A percentile compares a stretch with the other conserved stretches of the same genome.
Conservation (phyloP, 2,888 invertebrate genomes). For the Abrostola tripartita region DNA sequence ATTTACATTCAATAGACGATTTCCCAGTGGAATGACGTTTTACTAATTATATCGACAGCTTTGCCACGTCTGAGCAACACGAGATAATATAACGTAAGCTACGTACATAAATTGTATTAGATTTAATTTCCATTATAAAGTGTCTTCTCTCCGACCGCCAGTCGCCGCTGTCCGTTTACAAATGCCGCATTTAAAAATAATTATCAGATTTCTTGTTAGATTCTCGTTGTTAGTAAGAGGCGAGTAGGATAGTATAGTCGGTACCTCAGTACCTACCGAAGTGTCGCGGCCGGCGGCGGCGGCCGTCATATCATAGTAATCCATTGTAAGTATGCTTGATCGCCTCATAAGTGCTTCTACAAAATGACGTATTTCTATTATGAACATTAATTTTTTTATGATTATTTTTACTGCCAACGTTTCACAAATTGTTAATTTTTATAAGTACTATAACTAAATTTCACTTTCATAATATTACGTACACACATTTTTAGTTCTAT, state of each 20-base stretch:
- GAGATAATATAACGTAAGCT: constrained; percentile 71
- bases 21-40: constrained; percentile 71
- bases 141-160: constrained; percentile 72
- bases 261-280: constrained; percentile 32
- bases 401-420: constrained; percentile 83
- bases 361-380: constrained; percentile 77
- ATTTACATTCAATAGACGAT: constrained; percentile 75
- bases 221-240: constrained; percentile 65
- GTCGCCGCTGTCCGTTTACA: constrained; percentile 67
- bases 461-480: constrained; percentile 79
- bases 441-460: constrained; percentile 75
- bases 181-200: constrained; percentile 74
- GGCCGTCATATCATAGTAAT: constrained; percentile 58
- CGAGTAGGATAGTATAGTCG: constrained; percentile 62
- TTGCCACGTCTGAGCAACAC: constrained; percentile 65
- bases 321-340: constrained; percentile 83
- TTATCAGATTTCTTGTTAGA: constrained; percentile 78
- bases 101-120: constrained; percentile 79
- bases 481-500: constrained; percentile 83
- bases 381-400: constrained; percentile 69
- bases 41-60: constrained; percentile 66
- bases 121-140: constrained; percentile 81
- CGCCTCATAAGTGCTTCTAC: constrained; percentile 85
- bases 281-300: constrained; percentile 62
- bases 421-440: constrained; percentile 83